These are phyloP conservation scores for Beaufortia kweichowensis DNA, from an alignment of 2,113 vertebrate species.

Conservation along the genomic window DNA sequence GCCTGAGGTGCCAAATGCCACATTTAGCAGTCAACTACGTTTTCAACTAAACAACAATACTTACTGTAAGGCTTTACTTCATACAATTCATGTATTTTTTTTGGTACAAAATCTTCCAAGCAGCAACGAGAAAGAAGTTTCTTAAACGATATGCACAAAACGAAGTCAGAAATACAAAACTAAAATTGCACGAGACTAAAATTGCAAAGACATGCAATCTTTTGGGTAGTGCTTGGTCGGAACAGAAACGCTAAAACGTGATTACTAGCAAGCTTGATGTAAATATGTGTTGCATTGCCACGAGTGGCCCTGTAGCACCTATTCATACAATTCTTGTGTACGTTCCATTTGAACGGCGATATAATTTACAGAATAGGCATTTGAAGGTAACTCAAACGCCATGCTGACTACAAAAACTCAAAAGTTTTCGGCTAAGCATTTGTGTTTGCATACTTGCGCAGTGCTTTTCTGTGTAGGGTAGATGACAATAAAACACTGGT, in stretches of 20 bases:
- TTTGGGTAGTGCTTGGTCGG: not conserved
- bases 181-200: too few relatives aligned
- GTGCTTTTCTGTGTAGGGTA: not conserved
- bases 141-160: slow-evolving; percentile 23
- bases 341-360: too few relatives aligned
- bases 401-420: not conserved
- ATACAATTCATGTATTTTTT: not conserved
- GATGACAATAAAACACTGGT: not conserved
- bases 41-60: slow-evolving; percentile 6
- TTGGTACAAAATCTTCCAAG: slow-evolving; percentile 24
- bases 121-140: slow-evolving; percentile 16
- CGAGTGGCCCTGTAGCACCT: not conserved
- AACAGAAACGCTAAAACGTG: not conserved
- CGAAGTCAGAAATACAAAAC: too few relatives aligned
- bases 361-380: not conserved
- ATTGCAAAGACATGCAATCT: slow-evolving; percentile 13
- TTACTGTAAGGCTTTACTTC: slow-evolving; percentile 2
- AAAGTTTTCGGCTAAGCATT: not conserved
- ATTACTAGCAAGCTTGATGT: not conserved
- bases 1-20: slow-evolving; percentile 5
- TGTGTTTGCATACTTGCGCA: not conserved
- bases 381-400: not conserved
- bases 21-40: not conserved
- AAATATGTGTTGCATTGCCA: not conserved
- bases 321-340: not conserved